These are phyloP conservation scores for Haliaeetus leucogaster DNA, from an alignment of 2,113 vertebrate species.

Conservation along the genomic window DNA sequence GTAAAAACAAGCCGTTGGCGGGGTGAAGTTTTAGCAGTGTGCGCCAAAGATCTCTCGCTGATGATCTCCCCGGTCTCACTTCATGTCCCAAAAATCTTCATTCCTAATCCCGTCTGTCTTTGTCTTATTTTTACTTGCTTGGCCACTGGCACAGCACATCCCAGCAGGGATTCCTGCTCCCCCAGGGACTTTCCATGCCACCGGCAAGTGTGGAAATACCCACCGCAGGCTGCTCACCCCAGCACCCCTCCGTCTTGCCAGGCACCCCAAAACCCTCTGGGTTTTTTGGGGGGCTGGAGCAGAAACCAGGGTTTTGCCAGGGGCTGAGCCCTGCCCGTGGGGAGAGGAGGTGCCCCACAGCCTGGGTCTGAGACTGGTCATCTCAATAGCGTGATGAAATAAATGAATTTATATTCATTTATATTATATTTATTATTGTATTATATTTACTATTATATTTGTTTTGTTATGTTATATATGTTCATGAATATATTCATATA, in stretches of 20 bases:
- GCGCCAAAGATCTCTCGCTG: not conserved
- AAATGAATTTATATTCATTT: not conserved
- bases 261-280: not conserved
- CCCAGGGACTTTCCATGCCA: not conserved
- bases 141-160: not conserved
- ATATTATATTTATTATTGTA: not conserved
- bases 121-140: not conserved
- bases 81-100: not conserved
- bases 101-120: not conserved
- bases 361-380: not conserved
- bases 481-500: no score
- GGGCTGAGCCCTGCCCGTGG: not conserved
- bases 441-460: no score
- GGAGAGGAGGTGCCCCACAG: not conserved
- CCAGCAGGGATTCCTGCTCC: not conserved
- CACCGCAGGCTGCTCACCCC: not conserved
- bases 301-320: not conserved
- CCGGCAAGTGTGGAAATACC: accelerated
- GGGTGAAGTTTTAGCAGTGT: not conserved
- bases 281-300: not conserved
- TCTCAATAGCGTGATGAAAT: not conserved
- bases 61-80: not conserved
- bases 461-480: no score
- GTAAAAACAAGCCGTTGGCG: not conserved
- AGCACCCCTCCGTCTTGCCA: accelerated